Base-by-base conservation (phyloP, 2,797 vertebrate species). In the Chrosomus eos region DNA sequence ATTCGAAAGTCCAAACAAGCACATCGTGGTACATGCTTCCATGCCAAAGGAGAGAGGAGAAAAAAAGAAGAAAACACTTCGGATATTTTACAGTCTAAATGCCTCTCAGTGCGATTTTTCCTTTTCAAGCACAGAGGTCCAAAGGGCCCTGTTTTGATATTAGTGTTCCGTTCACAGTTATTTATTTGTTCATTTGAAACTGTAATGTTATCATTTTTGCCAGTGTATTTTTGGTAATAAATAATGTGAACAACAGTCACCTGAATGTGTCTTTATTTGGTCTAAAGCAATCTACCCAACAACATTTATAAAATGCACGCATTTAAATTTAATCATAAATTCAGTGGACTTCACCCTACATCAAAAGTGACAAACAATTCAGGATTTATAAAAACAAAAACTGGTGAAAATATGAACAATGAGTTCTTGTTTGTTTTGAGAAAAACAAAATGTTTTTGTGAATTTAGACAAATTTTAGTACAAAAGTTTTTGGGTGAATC, bases 161-260 rank as follows among this genome's bases (percentile, higher is more conserved):
- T 96, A 95, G 94, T 96, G 91, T 91, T 91, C 58, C 86, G 73
- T 91, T 93, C 91, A 40, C 62, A 92, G 95, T 97, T 97, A 97
- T 97, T 98, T 97, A 96, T 97, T 96, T 96, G 94, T 95, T 95
- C 94, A 95, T 91, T 94, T 95, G 94, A 94, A 94, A 93, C 95
- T 96, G 96, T 97, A 95, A 93, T 95, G 93, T 97, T 94, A 91
- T 87, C 93, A 95, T 94, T 85, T 95, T 97, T 96, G 94, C 96
- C 93, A 95, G 93, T 97, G 96, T 97, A 98, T 98, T 98, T 99
- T 98, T 97, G 96, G 94, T 97, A 97, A 97, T 98, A 98, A 99
- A 98, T 92, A 93, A 94, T 92, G 62, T 64, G 51, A 87, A 88
- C 80, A 74, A 75, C 85, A 76, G 71, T 38, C 64, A 28, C 67